Percentiles rank a stretch among this genome's conserved stretches.
Conservation (phyloP, 2,888 invertebrate species). For the Lathronympha strigana region DNA sequence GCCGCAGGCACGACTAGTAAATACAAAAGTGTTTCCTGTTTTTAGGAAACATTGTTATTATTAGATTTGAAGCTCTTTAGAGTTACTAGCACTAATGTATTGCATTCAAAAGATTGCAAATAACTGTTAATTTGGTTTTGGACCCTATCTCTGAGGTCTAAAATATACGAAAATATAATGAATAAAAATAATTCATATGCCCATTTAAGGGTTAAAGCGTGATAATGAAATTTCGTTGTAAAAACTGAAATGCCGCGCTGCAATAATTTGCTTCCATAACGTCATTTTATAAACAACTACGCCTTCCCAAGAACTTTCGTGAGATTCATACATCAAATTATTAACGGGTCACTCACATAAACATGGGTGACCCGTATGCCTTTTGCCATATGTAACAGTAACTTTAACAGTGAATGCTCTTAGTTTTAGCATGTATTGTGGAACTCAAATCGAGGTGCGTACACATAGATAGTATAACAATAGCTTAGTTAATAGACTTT, state of each 20-base stretch:
- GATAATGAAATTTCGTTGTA: not conserved
- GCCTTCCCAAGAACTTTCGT: conserved; percentile 9
- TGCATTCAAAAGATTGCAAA: not conserved
- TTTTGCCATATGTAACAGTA: too few relatives aligned
- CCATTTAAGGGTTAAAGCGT: not conserved
- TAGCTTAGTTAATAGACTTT: conserved; percentile 19
- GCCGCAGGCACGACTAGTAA: not conserved
- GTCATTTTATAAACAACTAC: conserved; percentile 5
- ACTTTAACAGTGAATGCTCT: not conserved
- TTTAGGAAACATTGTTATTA: not conserved
- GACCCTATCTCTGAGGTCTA: too few relatives aligned
- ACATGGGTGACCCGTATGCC: too few relatives aligned
- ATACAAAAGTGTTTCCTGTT: not conserved
- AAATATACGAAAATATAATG: too few relatives aligned
- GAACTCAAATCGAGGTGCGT: conserved; percentile 25
- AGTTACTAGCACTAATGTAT: not conserved
- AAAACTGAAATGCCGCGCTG: conserved; percentile 4
- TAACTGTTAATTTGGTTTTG: too few relatives aligned
- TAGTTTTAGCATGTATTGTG: conserved; percentile 3
- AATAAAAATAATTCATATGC: too few relatives aligned
- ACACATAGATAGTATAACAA: conserved; percentile 15
- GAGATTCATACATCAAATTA: not conserved
- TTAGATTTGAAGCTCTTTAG: not conserved
- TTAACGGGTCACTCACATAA: too few relatives aligned
- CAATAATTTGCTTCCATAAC: conserved; percentile 10